Evolutionary conservation across 2,113 vertebrate genomes (phyloP), one percentile per base, ranked within the genome.

Genomic region (Heptranchias perlo): DNA sequence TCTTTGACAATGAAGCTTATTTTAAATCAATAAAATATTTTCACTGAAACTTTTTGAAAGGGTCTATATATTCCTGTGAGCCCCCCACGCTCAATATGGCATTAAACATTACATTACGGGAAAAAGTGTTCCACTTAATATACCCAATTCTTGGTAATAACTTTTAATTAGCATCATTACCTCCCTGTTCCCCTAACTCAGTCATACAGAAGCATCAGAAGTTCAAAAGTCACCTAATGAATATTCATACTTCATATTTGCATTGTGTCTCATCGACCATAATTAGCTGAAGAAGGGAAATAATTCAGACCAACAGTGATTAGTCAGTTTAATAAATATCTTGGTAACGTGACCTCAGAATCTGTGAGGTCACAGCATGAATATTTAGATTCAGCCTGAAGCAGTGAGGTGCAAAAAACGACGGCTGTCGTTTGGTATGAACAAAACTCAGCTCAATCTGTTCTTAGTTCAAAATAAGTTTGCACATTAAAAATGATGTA

Each of bases 241-340:
- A 94, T 94, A 94, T 94, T 94, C n/a, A 93, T 64, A 64, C 61
- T 39, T 64, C 35, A 64, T 64, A 94, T 64, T 62, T 94, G 58
- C n/a, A 64, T 25, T 61, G 13, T 52, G 52, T 35, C 52, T 58
- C 31, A 91, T 91, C n/a, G 35, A 49, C 58, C 61, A 64, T 64
- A 94, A 94, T 94, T 65, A 94, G 5, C n/a, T 64, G 61, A 94
- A 91, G 52, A 91, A 94, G 21, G n/a, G 28, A 64, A 62, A 44
- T 94, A 39, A 94, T 64, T 94, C n/a, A 61, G 35, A 39, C 58
- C 18, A 39, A 3, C 91, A 39, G 35, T 64, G 58, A 89, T 89
- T 89, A 54, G 86, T 52, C 7, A 54, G 25, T 52, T 87, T 87
- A 47, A 93, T 62, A n/a, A 93, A 93, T 64, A 94, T 64, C n/a